Conservation (phyloP, 2,113 vertebrate genomes). For the Nannospalax galili region DNA sequence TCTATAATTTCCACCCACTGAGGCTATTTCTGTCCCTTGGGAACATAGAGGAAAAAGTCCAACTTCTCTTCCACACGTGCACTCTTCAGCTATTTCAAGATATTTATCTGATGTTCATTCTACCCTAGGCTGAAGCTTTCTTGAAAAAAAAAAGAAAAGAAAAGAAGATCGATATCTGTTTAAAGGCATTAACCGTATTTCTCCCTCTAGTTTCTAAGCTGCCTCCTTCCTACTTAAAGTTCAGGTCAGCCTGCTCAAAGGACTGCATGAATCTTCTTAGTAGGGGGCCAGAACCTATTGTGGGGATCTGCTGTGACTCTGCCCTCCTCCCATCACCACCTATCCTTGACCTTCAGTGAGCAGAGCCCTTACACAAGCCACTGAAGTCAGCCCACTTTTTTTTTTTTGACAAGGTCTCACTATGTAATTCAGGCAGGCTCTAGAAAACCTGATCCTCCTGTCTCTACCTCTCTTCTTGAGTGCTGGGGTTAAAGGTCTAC, state of each 20-base stretch:
- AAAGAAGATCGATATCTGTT: not conserved
- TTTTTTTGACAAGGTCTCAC: not conserved
- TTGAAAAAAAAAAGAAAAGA: not conserved
- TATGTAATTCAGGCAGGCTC: not conserved
- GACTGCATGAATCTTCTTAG: not conserved
- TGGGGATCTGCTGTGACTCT: not conserved
- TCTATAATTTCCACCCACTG: not conserved
- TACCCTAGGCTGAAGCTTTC: constrained; percentile 13
- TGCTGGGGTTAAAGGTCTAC: not conserved
- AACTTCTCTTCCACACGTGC: constrained; percentile 37
- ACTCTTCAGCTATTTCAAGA: constrained; percentile 59
- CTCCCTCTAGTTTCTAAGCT: constrained; percentile 7
- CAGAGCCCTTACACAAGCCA: not conserved
- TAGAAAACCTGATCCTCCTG: not conserved
- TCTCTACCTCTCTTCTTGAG: not conserved
- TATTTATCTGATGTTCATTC: constrained; percentile 45
- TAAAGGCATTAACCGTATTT: not conserved
- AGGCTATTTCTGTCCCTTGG: not conserved
- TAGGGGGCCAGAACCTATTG: not conserved
- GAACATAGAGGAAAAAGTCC: not conserved
- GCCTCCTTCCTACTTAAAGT: not conserved
- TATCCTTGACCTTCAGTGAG: not conserved
- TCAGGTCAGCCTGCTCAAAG: not conserved
- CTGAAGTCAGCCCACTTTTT: not conserved
- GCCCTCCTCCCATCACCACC: not conserved